Evolutionary conservation across 2,888 invertebrate species (phyloP).

Genomic region (Dinocampus coccinellae): DNA sequence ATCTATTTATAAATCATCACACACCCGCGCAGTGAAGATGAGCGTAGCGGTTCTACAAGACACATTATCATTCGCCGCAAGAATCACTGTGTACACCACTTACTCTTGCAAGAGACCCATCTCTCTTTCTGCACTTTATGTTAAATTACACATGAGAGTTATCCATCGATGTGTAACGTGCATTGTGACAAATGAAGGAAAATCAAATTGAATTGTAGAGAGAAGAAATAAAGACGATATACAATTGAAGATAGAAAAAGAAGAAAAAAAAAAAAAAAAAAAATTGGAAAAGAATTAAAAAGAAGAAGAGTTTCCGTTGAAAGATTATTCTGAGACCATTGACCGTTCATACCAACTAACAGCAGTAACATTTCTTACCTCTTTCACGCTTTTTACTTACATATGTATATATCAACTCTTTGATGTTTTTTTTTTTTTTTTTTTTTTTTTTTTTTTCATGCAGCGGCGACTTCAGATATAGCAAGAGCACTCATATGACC

Average conservation of each 20-base stretch:
- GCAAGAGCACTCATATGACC: no score
- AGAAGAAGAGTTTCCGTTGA: neutral
- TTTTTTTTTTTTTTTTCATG: neutral
- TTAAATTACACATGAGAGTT: constrained; percentile 20
- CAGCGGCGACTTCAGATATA: neutral
- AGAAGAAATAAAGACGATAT: neutral
- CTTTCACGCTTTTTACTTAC: neutral
- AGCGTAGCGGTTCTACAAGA: constrained; percentile 21
- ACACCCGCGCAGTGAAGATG: constrained; percentile 25
- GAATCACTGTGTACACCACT: neutral
- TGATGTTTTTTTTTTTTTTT: neutral
- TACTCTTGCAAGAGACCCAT: neutral
- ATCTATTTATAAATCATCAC: constrained; percentile 22
- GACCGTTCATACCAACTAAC: constrained; percentile 3
- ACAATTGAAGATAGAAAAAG: neutral
- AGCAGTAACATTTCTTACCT: neutral
- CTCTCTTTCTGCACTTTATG: constrained; percentile 25
- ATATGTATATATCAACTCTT: neutral
- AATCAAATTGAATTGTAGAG: neutral
- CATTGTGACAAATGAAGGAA: neutral
- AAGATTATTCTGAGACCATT: constrained; percentile 18
- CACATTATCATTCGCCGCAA: constrained; percentile 9
- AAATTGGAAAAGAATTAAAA: neutral
- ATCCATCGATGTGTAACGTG: neutral
- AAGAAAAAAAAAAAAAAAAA: neutral